Base-by-base conservation (phyloP, 2,797 vertebrate species). In the Falco peregrinus region DNA sequence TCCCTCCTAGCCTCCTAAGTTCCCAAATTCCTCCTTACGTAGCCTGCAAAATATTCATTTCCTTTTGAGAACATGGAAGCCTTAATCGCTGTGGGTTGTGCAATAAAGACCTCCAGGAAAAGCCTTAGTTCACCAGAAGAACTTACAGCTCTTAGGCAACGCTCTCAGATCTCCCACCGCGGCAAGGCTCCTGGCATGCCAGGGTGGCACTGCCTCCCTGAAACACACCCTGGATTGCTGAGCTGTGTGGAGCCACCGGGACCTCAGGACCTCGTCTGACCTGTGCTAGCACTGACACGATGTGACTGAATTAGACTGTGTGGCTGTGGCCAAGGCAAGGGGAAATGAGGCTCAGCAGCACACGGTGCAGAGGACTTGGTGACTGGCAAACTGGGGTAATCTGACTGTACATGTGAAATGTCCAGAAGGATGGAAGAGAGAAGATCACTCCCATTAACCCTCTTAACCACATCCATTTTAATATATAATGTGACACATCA, bases 171-270 rank as follows among this genome's bases (percentile, higher is more conserved):
- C 24, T 56, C 50, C 8, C 0, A 0, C 8, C 50, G 20, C 1
- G 0, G 57, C 20, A 10, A 21, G 35, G 13, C 14, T 71, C 33
- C 53, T 0, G 0, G 45, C 0, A 0, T 77, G 48, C 51, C 0
- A 0, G 51, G 16, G 33, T 13, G 4, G 61, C 59, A 43, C n/a
- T 51, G 21, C 9, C 21, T 29, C 35, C 48, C 54, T 1, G 1
- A 19, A 70, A n/a, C 0, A 9, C 31, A 33, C 13, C 11, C 6
- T 2, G 1, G 47, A 53, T 16, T 51, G 77, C 19, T 20, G 13
- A 1, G 1, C 41, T 10, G 0, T 7, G 19, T 1, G 2, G 73
- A 93, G 43, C 67, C 69, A 25, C n/a, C 1, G 0, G 57, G 59
- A 45, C 61, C 63, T 50, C 2, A 1, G 7, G 54, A 57, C 57